A percentile compares a stretch with the other conserved stretches of the same genome.
Evolutionary conservation across 2,888 invertebrate genomes (phyloP).

Genomic region (Phragmatobia fuliginosa): DNA sequence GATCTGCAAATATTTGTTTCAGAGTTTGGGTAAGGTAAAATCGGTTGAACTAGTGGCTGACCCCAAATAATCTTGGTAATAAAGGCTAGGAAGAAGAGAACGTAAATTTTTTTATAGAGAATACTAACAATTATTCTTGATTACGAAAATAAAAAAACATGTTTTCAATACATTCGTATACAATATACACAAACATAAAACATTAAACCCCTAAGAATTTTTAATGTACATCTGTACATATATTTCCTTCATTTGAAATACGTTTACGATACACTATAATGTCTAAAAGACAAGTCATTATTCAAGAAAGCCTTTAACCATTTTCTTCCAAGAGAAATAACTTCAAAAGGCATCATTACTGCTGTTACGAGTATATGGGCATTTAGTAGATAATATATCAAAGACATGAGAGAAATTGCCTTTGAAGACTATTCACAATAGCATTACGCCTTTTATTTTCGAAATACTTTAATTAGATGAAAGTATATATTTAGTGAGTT

Average conservation of each 20-base stretch:
- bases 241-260: neutral
- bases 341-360: constrained; percentile 27
- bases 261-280: constrained; percentile 11
- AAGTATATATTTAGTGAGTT: too few relatives aligned
- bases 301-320: constrained; percentile 16
- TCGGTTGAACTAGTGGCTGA: too few relatives aligned
- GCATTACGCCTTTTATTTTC: neutral
- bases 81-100: too few relatives aligned
- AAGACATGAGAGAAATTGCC: constrained; percentile 13
- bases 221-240: neutral
- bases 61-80: too few relatives aligned
- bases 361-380: neutral
- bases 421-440: neutral
- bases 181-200: too few relatives aligned
- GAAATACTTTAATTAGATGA: neutral
- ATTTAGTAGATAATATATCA: neutral
- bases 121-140: too few relatives aligned
- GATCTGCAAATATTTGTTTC: too few relatives aligned
- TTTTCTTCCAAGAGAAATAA: constrained; percentile 31
- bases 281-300: constrained; percentile 25
- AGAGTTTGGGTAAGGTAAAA: too few relatives aligned
- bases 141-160: too few relatives aligned
- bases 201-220: neutral
- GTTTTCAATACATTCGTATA: too few relatives aligned
- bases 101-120: too few relatives aligned